Evolutionary conservation across 2,888 invertebrate genomes (phyloP).

Genomic region (Diplolepis rosae): DNA sequence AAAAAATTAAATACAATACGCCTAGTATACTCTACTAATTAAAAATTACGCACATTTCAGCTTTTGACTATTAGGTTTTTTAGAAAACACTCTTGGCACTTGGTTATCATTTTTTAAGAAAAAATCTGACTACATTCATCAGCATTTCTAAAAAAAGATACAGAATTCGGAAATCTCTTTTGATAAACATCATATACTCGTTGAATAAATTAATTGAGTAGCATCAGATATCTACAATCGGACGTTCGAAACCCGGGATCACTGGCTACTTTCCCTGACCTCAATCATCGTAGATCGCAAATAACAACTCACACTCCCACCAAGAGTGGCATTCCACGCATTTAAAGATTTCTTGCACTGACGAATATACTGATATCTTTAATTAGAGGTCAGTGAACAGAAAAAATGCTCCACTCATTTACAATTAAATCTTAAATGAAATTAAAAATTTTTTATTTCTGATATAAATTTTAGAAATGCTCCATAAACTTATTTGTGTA

Average conservation of each 20-base stretch:
- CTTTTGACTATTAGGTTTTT: too few species aligned
- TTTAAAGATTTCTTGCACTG: conserved; percentile 7
- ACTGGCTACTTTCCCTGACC: conserved; percentile 25
- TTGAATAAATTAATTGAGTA: conserved; percentile 13
- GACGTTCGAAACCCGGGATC: conserved; percentile 9
- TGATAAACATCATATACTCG: background rate
- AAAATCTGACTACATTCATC: too few species aligned
- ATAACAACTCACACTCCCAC: conserved; percentile 12
- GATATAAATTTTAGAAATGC: too few species aligned
- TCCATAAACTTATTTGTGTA: too few species aligned
- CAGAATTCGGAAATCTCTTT: background rate
- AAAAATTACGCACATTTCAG: too few species aligned
- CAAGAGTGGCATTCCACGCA: conserved; percentile 17
- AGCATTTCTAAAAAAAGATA: too few species aligned
- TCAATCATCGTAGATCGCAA: conserved; percentile 28
- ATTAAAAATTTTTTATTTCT: background rate
- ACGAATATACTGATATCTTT: conserved; percentile 2
- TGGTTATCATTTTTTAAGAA: too few species aligned
- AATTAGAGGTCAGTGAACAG: conserved; percentile 29
- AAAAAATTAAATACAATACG: too few species aligned
- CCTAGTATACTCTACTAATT: too few species aligned
- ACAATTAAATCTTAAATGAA: background rate
- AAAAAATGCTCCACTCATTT: background rate
- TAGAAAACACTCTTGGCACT: too few species aligned
- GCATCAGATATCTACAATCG: background rate